A percentile compares a stretch with the other conserved stretches of the same genome.
Evolutionary conservation across 2,797 vertebrate genomes (phyloP).

Genomic region (Gobionotothen gibberifrons): DNA sequence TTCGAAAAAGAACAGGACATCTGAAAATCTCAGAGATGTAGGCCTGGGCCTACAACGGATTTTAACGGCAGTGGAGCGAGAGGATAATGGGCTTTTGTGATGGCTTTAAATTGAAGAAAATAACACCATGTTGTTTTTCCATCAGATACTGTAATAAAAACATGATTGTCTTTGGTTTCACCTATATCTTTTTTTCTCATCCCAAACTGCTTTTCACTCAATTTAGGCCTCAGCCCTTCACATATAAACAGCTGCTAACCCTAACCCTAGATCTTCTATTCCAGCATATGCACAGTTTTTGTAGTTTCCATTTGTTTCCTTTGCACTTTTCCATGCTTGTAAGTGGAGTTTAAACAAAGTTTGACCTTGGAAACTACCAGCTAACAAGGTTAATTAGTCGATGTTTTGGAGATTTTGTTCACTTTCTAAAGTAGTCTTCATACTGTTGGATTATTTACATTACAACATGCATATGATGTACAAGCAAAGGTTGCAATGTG

Average conservation of each 20-base stretch:
- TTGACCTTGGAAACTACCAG: background rate
- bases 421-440: background rate
- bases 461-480: background rate
- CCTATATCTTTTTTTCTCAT: too few relatives aligned
- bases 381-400: background rate
- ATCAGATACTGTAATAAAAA: too few relatives aligned
- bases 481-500: background rate
- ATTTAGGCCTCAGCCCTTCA: background rate
- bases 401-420: background rate
- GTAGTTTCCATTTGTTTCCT: background rate
- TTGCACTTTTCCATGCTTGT: background rate
- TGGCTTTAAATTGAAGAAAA: background rate
- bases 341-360: background rate
- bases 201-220: background rate
- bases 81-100: background rate
- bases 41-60: background rate
- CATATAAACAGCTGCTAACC: background rate
- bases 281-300: background rate
- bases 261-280: too few relatives aligned
- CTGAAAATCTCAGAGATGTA: conserved; percentile 6
- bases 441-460: background rate
- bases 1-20: conserved; percentile 6
- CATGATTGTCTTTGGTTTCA: too few relatives aligned
- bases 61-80: background rate
- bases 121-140: too few relatives aligned